phyloP scores from a whole-genome alignment of 2,888 invertebrate genomes.

The Erebia aethiops region DNA sequence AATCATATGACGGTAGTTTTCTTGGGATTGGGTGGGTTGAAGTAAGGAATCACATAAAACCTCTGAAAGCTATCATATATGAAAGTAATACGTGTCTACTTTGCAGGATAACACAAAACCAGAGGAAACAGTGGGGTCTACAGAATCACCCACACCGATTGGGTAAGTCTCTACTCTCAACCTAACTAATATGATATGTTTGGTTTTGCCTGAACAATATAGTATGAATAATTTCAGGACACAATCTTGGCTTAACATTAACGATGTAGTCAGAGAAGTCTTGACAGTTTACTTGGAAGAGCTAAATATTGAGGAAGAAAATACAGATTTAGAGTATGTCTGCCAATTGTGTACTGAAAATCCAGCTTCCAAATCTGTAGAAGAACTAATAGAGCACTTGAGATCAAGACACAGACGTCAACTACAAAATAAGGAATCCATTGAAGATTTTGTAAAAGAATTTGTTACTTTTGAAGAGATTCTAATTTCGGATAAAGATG shows the following conservation, averaged over 20 bases:
- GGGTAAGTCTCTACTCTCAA: constrained; percentile 2
- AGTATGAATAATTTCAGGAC: constrained; percentile 56
- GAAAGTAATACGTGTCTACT: not conserved
- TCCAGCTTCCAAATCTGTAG: constrained; percentile 43
- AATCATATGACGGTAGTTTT: no score
- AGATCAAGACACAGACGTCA: constrained; percentile 45
- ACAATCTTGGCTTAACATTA: constrained; percentile 39
- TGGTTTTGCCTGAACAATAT: constrained; percentile 26
- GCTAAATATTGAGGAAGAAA: constrained; percentile 49
- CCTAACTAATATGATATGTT: not conserved
- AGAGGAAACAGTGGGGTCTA: not conserved
- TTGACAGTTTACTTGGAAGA: constrained; percentile 51
- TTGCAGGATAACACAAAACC: constrained; percentile 2
- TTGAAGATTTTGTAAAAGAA: constrained; percentile 57
- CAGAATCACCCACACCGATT: not conserved
- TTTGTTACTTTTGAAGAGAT: constrained; percentile 62
- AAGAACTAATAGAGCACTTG: constrained; percentile 55
- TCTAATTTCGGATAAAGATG: constrained; percentile 50
- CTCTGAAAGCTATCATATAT: not conserved
- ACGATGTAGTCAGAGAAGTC: constrained; percentile 48
- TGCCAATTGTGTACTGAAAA: constrained; percentile 59
- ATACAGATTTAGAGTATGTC: constrained; percentile 53
- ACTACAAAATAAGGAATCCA: constrained; percentile 29
- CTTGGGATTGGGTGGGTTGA: no score
- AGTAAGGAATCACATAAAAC: not conserved